These are phyloP conservation scores for Saguinus midas DNA, from an alignment of 2,113 vertebrate species.

Conservation along the genomic window DNA sequence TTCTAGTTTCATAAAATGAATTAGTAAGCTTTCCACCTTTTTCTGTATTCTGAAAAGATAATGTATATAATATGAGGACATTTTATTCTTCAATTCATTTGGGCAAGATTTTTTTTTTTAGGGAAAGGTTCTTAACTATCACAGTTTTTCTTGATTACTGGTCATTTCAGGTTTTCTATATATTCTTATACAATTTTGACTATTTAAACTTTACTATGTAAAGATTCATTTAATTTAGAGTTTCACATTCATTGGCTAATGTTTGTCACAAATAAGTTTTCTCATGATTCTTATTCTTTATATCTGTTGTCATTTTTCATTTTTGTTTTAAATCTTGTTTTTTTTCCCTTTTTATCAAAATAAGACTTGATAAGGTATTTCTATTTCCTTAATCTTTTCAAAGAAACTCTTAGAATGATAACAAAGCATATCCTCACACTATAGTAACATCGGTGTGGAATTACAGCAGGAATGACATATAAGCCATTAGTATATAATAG, in stretches of 20 bases:
- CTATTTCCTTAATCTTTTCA: neutral
- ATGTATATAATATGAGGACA: neutral
- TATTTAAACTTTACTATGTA: neutral
- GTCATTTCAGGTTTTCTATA: neutral
- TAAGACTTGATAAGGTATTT: neutral
- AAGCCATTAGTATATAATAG: neutral
- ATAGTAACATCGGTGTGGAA: neutral
- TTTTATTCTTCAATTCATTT: neutral
- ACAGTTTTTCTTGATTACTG: neutral
- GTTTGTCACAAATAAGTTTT: neutral
- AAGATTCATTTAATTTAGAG: neutral
- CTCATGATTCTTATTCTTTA: neutral
- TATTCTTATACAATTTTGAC: neutral
- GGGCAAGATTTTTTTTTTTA: neutral
- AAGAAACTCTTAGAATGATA: neutral
- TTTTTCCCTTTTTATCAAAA: neutral
- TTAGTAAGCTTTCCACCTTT: neutral
- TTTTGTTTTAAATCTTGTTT: neutral
- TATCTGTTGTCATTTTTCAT: neutral
- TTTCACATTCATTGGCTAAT: neutral
- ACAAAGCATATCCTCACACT: neutral
- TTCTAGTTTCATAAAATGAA: conserved; percentile 5
- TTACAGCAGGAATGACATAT: neutral
- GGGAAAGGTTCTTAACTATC: neutral
- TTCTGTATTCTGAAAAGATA: neutral